A percentile compares a stretch with the other conserved stretches of the same genome.
Conservation (phyloP, 2,888 invertebrate genomes). For the Sesia bembeciformis region DNA sequence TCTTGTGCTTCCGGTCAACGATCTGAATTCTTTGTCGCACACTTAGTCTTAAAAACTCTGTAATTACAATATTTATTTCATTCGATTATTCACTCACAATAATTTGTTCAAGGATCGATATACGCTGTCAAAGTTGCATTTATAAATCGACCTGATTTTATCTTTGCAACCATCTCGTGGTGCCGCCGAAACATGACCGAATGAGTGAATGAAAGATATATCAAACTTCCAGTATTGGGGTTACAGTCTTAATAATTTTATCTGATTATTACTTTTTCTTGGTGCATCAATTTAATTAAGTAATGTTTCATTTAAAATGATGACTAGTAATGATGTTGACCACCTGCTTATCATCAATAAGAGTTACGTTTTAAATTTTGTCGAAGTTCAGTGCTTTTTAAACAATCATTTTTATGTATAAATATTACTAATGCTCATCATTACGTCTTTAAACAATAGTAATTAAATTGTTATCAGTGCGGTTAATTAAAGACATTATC, state of each 20-base stretch:
- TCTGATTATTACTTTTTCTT: conserved; percentile 35
- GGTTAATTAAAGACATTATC: too few species aligned
- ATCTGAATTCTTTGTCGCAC: too few species aligned
- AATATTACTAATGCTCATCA: too few species aligned
- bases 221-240: conserved; percentile 55
- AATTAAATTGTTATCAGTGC: too few species aligned
- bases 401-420: too few species aligned
- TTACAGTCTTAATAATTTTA: conserved; percentile 57
- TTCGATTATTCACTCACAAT: conserved; percentile 19
- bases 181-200: conserved; percentile 11
- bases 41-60: too few species aligned
- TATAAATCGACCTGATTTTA: conserved; percentile 47
- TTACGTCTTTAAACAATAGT: too few species aligned
- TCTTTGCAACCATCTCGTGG: conserved; percentile 19
- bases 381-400: too few species aligned
- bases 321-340: not conserved
- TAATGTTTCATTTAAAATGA: conserved; percentile 20
- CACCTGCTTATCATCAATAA: not conserved
- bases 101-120: conserved; percentile 48
- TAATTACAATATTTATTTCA: not conserved
- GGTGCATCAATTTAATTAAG: conserved; percentile 41
- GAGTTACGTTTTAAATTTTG: too few species aligned
- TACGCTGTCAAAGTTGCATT: conserved; percentile 31
- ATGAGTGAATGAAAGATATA: conserved; percentile 45
- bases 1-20: too few species aligned